Evolutionary conservation across 2,888 invertebrate species (phyloP).

Genomic region (Ceratothoa steindachneri): DNA sequence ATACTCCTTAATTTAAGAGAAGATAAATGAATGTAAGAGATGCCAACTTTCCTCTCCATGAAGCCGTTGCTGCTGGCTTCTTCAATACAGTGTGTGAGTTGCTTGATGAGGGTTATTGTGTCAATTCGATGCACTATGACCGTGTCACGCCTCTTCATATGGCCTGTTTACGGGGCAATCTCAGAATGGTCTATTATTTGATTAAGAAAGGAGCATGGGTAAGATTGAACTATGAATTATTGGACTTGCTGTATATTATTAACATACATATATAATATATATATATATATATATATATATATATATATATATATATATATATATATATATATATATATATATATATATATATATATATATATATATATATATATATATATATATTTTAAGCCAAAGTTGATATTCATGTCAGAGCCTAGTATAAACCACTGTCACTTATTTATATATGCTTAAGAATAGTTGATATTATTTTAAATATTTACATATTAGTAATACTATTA

Average conservation of each 20-base stretch:
- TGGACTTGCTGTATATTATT: background rate
- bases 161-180: conserved; percentile 48
- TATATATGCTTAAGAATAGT: too few relatives aligned
- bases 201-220: conserved; percentile 49
- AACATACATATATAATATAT: background rate
- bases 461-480: too few relatives aligned
- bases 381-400: background rate
- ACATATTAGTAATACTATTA: too few relatives aligned
- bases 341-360: background rate
- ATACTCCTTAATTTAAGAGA: too few relatives aligned
- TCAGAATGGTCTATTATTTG: conserved; percentile 47
- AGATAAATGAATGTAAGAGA: background rate
- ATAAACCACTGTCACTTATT: too few relatives aligned
- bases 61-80: conserved; percentile 38
- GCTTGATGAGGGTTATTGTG: conserved; percentile 30
- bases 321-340: background rate
- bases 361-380: background rate
- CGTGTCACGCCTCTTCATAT: conserved; percentile 50
- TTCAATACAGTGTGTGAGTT: conserved; percentile 29
- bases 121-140: conserved; percentile 47
- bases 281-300: conserved; percentile 14
- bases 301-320: background rate
- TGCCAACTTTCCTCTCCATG: conserved; percentile 37
- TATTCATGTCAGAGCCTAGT: too few relatives aligned
- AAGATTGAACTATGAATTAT: background rate